These are phyloP conservation scores for Cheilosia vulpina DNA, from an alignment of 2,888 invertebrate species.

Conservation along the genomic window DNA sequence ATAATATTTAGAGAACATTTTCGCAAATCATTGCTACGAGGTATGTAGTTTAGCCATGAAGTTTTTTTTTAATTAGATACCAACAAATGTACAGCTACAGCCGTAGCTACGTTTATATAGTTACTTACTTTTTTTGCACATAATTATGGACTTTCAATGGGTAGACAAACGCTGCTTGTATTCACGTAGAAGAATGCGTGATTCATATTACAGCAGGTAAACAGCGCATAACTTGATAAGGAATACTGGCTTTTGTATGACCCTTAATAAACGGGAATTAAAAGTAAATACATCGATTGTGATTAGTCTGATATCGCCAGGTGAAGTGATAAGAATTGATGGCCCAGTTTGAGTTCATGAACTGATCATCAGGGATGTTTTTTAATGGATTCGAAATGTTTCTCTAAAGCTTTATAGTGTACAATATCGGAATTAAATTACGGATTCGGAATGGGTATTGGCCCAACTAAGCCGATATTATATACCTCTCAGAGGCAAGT, in stretches of 20 bases:
- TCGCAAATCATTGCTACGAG: background rate
- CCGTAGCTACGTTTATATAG: too few species aligned
- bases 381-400: too few species aligned
- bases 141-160: constrained; percentile 3
- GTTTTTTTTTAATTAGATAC: background rate
- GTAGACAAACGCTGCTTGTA: background rate
- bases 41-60: constrained; percentile 7
- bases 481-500: too few species aligned
- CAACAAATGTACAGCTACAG: background rate
- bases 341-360: background rate
- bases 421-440: too few species aligned
- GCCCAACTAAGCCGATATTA: too few species aligned
- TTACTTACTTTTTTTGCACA: background rate
- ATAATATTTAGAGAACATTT: background rate
- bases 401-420: too few species aligned
- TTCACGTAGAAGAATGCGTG: too few species aligned
- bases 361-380: background rate
- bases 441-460: too few species aligned
- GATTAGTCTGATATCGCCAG: background rate
- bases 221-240: too few species aligned
- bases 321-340: background rate
- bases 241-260: too few species aligned
- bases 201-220: too few species aligned
- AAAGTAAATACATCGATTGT: background rate
- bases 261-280: too few species aligned